Evolutionary conservation across 2,113 vertebrate genomes (phyloP), one percentile per base, ranked within the genome.

Genomic region (Xiphias gladius): DNA sequence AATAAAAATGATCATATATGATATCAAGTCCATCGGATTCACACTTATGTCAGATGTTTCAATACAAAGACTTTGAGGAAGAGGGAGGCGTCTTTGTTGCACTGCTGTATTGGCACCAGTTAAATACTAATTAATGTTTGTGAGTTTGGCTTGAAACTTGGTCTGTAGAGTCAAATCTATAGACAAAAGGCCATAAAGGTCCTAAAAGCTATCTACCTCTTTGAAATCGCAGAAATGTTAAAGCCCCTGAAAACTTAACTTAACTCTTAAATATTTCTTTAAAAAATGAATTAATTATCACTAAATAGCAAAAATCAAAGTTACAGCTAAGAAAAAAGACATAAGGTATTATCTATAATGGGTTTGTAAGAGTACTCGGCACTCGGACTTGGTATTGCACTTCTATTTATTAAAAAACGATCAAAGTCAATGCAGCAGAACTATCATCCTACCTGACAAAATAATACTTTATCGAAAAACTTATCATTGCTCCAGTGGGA

Each of bases 1-100:
- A 63, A 46, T 72, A 66, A 80, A 77, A 81, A 32, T 26, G 5
- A 61, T 41, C 7, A 57, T 54, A 57, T 54, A 75, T 8, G 13
- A 59, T 57, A 73, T 79, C 8, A 71, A 57, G n/a, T 61, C 19
- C 54, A 70, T 12, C 61, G 72, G 24, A 79, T 66, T 69, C 2
- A 30, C 12, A 32, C 0, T 65, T 54, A 13, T 22, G 16, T 66
- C 66, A 73, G 17, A 54, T 2, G 4, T 35, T 24, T 55, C 37
- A 69, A 26, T 46, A 50, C 14, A 1, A 24, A 75, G 24, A 26
- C 59, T 61, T 59, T 39, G 16, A 63, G 69, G n/a, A 24, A 39
- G 19, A 58, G 43, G 32, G 55, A 28, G 14, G 12, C 7, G 7
- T 28, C 11, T 7, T 14, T 13, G 61, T 26, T 20, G 55, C 16